Conservation (phyloP, 2,797 vertebrate species). For the Darevskia nairensis region DNA sequence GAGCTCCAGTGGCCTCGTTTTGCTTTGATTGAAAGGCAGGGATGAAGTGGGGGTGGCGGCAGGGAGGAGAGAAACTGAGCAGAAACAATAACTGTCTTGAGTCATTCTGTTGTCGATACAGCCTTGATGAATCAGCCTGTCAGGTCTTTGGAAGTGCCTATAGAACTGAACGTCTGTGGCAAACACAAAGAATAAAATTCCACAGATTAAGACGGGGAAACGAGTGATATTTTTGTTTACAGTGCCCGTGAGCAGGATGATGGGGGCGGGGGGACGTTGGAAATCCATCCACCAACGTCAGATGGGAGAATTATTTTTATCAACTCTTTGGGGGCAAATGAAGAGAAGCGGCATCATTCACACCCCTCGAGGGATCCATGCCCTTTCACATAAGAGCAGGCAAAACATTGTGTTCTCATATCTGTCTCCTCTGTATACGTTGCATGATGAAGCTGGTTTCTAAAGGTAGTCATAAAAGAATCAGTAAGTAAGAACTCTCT, state of each 20-base stretch:
- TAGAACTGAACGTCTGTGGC: slow-evolving; percentile 43
- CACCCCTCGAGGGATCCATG: slow-evolving; percentile 64
- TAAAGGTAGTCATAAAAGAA: slow-evolving; percentile 42
- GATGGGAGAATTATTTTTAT: slow-evolving; percentile 2
- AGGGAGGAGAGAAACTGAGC: slow-evolving; percentile 28
- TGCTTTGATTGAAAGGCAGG: slow-evolving; percentile 62
- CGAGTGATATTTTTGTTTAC: slow-evolving; percentile 52
- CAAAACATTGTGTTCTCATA: slow-evolving; percentile 69
- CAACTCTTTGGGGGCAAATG: slow-evolving; percentile 46
- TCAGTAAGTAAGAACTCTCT: slow-evolving; percentile 52
- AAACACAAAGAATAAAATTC: slow-evolving; percentile 19
- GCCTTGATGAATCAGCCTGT: slow-evolving; percentile 49
- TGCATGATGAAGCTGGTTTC: slow-evolving; percentile 64
- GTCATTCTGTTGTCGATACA: slow-evolving; percentile 53
- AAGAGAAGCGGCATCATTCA: slow-evolving; percentile 56
- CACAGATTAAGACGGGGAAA: slow-evolving; percentile 46
- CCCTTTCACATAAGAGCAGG: slow-evolving; percentile 73
- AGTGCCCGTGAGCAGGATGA: slow-evolving; percentile 31
- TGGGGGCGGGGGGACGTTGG: slow-evolving; percentile 7
- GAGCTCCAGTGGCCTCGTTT: slow-evolving; percentile 54
- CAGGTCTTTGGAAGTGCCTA: slow-evolving; percentile 37
- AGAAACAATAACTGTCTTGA: slow-evolving; percentile 58
- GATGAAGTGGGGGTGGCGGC: slow-evolving; percentile 6
- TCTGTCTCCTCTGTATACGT: slow-evolving; percentile 51
- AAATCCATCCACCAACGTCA: slow-evolving; percentile 52